phyloP scores from a whole-genome alignment of 2,797 vertebrate genomes.

The Calcarius lapponicus region DNA sequence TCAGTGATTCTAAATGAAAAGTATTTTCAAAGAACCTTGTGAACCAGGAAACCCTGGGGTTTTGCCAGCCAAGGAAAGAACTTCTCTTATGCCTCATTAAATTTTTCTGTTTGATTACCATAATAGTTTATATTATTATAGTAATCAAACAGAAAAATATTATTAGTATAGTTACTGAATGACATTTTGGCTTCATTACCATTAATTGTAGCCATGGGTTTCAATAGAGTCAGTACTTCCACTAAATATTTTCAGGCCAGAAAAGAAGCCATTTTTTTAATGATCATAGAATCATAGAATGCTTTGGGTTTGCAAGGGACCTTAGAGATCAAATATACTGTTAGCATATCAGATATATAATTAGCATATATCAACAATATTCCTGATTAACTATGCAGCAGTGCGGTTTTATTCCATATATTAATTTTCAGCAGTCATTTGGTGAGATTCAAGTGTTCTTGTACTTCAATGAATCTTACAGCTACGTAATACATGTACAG shows the following conservation, averaged over 20 bases:
- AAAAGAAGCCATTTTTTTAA: background rate
- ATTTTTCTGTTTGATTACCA: background rate
- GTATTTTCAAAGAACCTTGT: background rate
- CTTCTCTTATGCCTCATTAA: background rate
- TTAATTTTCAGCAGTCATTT: background rate
- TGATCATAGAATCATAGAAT: background rate
- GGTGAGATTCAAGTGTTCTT: background rate
- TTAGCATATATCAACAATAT: background rate
- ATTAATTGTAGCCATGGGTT: background rate
- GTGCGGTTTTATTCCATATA: background rate
- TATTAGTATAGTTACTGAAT: background rate
- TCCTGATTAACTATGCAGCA: background rate
- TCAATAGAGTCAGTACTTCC: background rate
- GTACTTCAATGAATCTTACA: background rate
- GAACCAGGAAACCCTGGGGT: background rate
- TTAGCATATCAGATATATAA: background rate
- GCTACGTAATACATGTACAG: background rate
- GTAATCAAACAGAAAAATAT: background rate
- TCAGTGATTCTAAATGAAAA: constrained; percentile 6
- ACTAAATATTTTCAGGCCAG: background rate
- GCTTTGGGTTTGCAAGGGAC: background rate
- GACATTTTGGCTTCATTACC: background rate
- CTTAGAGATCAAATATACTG: background rate
- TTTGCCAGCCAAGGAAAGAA: constrained; percentile 3
- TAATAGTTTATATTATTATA: background rate